Evolutionary conservation across 2,797 vertebrate species (phyloP).

Genomic region (Lophotriccus pileatus): DNA sequence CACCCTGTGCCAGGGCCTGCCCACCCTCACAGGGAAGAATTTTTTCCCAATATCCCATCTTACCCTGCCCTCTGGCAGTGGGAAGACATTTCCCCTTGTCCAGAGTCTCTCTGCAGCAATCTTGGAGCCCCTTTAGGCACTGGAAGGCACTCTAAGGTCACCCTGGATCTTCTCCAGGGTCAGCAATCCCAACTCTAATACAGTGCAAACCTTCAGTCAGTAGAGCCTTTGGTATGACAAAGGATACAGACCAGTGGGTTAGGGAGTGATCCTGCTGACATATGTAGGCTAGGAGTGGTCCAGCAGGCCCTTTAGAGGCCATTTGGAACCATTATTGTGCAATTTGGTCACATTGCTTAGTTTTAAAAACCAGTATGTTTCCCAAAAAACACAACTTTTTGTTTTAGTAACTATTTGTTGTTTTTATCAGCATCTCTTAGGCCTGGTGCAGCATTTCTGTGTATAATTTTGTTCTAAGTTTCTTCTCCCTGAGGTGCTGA

Average conservation of each 20-base stretch:
- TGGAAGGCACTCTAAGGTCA: background rate
- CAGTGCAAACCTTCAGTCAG: background rate
- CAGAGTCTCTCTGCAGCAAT: background rate
- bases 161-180: background rate
- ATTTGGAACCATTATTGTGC: background rate
- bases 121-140: background rate
- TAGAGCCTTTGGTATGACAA: background rate
- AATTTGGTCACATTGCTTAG: background rate
- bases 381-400: background rate
- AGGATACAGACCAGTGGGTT: background rate
- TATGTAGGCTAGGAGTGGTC: background rate
- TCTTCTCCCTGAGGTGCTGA: background rate
- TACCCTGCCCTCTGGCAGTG: background rate
- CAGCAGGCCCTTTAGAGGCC: background rate
- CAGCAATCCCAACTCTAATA: background rate
- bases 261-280: background rate
- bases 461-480: background rate
- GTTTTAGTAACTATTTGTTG: background rate
- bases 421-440: background rate
- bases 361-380: background rate
- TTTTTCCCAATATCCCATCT: background rate
- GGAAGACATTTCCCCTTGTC: background rate
- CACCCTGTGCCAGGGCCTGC: background rate
- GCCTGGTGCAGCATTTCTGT: background rate
- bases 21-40: background rate